Base-by-base conservation (phyloP, 53 echinoderm and acorn worm genomes). In the Holothuria scabra region DNA sequence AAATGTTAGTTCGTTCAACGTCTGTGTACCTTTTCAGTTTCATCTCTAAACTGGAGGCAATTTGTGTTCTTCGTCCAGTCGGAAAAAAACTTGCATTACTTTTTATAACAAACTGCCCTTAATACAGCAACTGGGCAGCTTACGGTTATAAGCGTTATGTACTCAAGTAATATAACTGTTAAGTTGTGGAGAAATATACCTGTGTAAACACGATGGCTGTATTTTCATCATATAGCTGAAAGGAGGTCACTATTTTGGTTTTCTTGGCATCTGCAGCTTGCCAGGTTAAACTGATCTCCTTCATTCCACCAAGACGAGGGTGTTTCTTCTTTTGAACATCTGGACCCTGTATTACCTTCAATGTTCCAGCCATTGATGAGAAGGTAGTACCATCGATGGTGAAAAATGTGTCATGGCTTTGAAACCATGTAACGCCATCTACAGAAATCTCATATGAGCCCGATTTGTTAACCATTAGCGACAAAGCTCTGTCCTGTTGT, bases 151-250 rank as follows among this genome's bases (percentile, higher is more conserved):
- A 41, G 10, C 35, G 10, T 6, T 41, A 41, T 41, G 10, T n/a
- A 3, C 41, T 35, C 10, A 10, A 10, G 41, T 41, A 10, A 41
- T 41, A 41, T 41, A 8, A 41, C 2, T 2, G 7, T n/a, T n/a
- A 41, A 41, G 41, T 4, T 41, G 10, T 41, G 2, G 2, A 41
- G 2, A 8, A 41, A 21, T 63, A 33, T 65, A 83, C 83, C 83
- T 83, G 83, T 26, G 64, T 65, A 14, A 83, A 83, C 28, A 83
- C 66, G 49, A 83, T 83, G 12, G 83, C 66, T 24, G 65, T 24
- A 30, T 23, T 41, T 44, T 66, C 65, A 23, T 38, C 65, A n/a
- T 41, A 83, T 4, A 65, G 23, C 33, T 65, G 33, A 29, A 83
- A 83, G 2, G 83, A 41, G 22, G 83, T 83, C 22, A 83, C 65